Base-by-base conservation (phyloP, 2,888 invertebrate species). In the Rotaria sp. region DNA sequence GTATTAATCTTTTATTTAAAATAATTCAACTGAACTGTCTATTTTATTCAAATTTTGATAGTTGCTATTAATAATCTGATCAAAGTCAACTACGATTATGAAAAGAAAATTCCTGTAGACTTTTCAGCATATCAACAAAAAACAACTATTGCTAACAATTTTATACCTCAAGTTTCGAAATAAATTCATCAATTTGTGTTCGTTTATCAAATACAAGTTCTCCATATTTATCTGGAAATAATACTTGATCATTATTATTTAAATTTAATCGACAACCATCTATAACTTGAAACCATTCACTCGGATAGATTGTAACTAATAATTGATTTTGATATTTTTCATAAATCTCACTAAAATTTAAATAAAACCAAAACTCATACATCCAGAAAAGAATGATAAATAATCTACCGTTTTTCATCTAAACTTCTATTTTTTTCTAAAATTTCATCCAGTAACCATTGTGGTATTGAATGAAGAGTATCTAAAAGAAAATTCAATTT, bases 361-460 rank as follows among this genome's bases (percentile, higher is more conserved):
- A 35, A 41, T 38, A 45, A 8, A 7, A 18, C 4, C 2, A 67
- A 30, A 45, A 45, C 10, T 11, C 7, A 18, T 45, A 10, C 13
- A 11, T 2, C 0, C 18, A 35, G 8, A 67, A 18, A 45, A 18
- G 2, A 18, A 5, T n/a, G 3, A 15, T 21, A 26, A 41, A 4
- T 7, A 80, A 45, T 74, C 67, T 84, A 30, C 26, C 86, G 84
- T 52, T 67, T n/a, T 67, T 41, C 21, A 50, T 84, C 38, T 38
- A 86, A 38, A 38, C 35, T 35, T 48, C n/a, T 3, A 26, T 86
- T 86, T 52, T 50, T 67, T 30, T 59, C 59, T 18, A 35, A 15
- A 26, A 84, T 52, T 74, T 86, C 86, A 38, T 45, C 38, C 10
- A 35, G 15, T 24, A 86, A 48, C 86, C 86, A 86, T 38, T 86